Evolutionary conservation across 2,888 invertebrate species (phyloP), one percentile per base, ranked within the genome.

Genomic region (Incurvaria masculella): DNA sequence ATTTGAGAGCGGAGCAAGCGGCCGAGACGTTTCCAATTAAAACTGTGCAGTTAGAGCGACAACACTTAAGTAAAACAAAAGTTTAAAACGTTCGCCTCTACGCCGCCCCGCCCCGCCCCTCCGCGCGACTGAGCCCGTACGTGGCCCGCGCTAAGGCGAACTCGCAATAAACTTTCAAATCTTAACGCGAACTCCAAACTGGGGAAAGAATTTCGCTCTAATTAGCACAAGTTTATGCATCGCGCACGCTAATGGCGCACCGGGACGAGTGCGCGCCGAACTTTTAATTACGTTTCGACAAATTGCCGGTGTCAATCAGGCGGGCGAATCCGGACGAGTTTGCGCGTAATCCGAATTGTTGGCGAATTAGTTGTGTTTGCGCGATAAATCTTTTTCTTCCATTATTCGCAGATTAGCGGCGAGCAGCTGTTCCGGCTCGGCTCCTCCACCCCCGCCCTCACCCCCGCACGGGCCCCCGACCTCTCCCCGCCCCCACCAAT

Each of bases 151-250:
- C 33, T 4, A 33, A 33, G 14, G 14, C 33, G 33, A 33, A 33
- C 33, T 33, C 33, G 33, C 33, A 33, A 33, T 33, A 33, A 55
- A 72, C 65, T 74, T 71, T 68, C 68, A 69, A 73, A 74, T 73
- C 72, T 73, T 69, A 60, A 62, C 64, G 66, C 5, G 23, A 6
- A 63, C 58, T 65, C 59, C 59, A 61, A 66, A 65, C 55, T 57
- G n/a, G n/a, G n/a, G 68, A 72, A 76, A 76, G 74, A 76, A 75
- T 76, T 72, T 62, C 63, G 63, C 63, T 61, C 63, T 75, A 75
- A 76, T 76, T 75, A 73, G 74, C 68, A 68, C 68, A 76, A 75
- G 72, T 76, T 74, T 73, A 75, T 75, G 69, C 71, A 73, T 68
- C 33, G 68, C 60, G 61, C 59, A 68, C 65, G 61, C 62, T 65